Evolutionary conservation across 2,113 vertebrate species (phyloP).

Genomic region (Panthera uncia): DNA sequence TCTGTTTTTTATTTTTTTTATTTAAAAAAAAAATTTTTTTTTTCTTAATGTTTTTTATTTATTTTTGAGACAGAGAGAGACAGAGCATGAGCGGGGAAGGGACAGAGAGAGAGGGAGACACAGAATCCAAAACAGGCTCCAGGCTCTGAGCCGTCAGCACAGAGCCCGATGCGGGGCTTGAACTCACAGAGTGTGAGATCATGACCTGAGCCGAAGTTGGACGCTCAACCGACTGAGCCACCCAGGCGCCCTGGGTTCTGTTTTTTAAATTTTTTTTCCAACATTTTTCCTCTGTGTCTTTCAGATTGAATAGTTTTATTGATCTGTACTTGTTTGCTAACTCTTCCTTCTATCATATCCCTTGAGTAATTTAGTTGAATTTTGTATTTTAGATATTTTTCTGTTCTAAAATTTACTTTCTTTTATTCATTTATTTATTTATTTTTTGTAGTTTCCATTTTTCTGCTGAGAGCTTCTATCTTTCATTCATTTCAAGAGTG

Average conservation of each 20-base stretch:
- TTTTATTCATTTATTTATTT: neutral
- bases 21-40: too few relatives aligned
- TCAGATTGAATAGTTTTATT: neutral
- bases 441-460: neutral
- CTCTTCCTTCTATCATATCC: neutral
- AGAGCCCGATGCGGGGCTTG: too few relatives aligned
- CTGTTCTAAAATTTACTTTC: neutral
- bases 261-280: neutral
- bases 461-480: neutral
- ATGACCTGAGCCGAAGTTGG: too few relatives aligned
- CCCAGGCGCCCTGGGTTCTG: neutral
- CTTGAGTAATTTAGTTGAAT: neutral
- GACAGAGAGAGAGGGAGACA: too few relatives aligned
- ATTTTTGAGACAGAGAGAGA: too few relatives aligned
- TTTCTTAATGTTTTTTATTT: too few relatives aligned
- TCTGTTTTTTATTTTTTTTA: neutral
- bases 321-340: neutral
- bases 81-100: too few relatives aligned
- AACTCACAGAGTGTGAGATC: too few relatives aligned
- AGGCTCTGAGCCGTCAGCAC: too few relatives aligned
- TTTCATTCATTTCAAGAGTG: neutral
- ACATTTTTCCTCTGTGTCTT: neutral
- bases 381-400: neutral
- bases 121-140: too few relatives aligned
- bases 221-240: too few relatives aligned